Evolutionary conservation across 1,140 invertebrate species (phyloP), one percentile per base, ranked within the genome.

Genomic region (Drosophila novamexicana): DNA sequence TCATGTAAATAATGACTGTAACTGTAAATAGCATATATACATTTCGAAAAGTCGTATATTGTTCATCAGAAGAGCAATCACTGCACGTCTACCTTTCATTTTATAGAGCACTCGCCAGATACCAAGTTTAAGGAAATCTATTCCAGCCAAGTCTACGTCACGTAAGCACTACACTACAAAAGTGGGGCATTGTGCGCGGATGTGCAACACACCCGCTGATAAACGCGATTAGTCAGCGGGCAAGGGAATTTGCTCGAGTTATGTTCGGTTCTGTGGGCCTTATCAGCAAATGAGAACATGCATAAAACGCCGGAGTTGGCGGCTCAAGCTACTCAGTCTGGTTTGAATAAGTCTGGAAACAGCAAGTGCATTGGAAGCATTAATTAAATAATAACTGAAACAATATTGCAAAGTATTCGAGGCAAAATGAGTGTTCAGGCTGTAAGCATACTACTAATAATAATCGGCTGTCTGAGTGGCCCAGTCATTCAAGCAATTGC

Each of bases 161-260:
- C 32, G 22, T 10, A 29, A 22, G 22, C 1, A 29, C 6, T 12
- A 34, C 6, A 50, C 1, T 18, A 22, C 22, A 22, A 7, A 2
- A 22, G 44, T 22, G 10, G 22, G 47, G 22, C 29, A 9, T 36
- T 52, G 7, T 36, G 7, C 14, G 10, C 32, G 32, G 32, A 52
- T 42, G 37, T 47, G 40, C 40, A 34, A 18, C 47, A 22, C 4
- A 22, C 4, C 34, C 14, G 10, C 29, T 70, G 67, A 70, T 69
- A 69, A 54, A 7, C 14, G n/a, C 70, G 73, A 77, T 84, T 84
- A 84, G 81, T 84, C 81, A 85, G 62, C 57, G 32, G 5, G 54
- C 29, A 64, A 40, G 29, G 45, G 53, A 58, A 56, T 47, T 34
- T 57, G 47, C 49, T 66, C 42, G 32, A 36, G 40, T 37, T 70